Evolutionary conservation across 2,113 vertebrate species (phyloP).

Genomic region (Passer domesticus): DNA sequence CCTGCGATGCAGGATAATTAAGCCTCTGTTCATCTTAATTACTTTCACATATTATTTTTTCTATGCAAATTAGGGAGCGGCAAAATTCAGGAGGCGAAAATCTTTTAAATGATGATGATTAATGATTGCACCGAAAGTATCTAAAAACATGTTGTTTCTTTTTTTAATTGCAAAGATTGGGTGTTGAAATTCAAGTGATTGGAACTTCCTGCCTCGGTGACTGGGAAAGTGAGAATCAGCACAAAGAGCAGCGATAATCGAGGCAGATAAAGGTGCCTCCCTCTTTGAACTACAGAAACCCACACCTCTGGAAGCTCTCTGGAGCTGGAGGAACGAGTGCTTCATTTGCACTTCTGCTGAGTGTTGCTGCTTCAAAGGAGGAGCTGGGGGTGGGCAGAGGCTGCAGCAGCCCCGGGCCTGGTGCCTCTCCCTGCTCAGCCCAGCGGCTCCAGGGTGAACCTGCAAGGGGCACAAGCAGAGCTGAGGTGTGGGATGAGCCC

Average conservation of each 20-base stretch:
- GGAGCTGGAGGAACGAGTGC: neutral
- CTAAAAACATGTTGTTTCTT: neutral
- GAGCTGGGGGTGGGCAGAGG: neutral
- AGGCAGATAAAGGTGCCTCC: neutral
- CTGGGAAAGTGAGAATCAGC: neutral
- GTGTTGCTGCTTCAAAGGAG: conserved; percentile 21
- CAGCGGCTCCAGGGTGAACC: neutral
- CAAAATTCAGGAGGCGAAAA: conserved; percentile 37
- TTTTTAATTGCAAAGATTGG: neutral
- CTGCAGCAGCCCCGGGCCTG: neutral
- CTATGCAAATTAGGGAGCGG: conserved; percentile 26
- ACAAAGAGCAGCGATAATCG: neutral
- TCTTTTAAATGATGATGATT: conserved; percentile 25
- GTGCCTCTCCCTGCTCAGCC: neutral
- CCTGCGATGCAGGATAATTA: conserved; percentile 24
- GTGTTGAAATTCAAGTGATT: conserved; percentile 2
- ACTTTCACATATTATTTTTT: conserved; percentile 38
- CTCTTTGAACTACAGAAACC: neutral
- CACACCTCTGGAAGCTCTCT: neutral
- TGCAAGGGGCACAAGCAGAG: neutral
- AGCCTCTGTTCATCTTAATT: conserved; percentile 52
- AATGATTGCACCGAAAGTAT: neutral
- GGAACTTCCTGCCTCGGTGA: conserved; percentile 37
- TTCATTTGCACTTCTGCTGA: conserved; percentile 40
- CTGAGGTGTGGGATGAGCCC: neutral